Base-by-base conservation (phyloP, 2,888 invertebrate genomes). In the Euplagia quadripunctaria region DNA sequence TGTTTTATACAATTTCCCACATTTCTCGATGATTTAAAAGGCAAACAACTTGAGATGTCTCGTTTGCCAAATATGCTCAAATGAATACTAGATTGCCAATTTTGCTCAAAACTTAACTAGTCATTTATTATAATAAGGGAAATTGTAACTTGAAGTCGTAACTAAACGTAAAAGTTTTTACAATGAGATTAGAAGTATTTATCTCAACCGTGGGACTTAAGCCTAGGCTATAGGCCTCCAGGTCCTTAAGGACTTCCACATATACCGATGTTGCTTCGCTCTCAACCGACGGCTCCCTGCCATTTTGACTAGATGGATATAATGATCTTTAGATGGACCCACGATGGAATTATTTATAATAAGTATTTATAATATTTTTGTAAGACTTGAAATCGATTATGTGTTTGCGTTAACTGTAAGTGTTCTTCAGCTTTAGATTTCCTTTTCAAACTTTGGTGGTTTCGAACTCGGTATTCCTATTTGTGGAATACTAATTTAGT, bases 351-450 rank as follows among this genome's bases (percentile, higher is more conserved):
- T n/a, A n/a, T 55, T 55, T n/a, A 7, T 55, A 55, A 55, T 31
- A 31, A 31, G 31, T 2, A 1, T 31, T 31, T 31, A 93, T 89
- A 91, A 95, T 96, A 96, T 95, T 96, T 96, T 96, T 96, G 94
- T 96, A 95, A 94, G 94, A 90, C 92, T 92, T 90, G 89, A 90
- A 85, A 87, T 92, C 87, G 89, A 89, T 88, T 85, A 86, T 93
- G 92, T 90, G 90, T 91, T 91, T 86, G 92, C 90, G 88, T 91
- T 93, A 91, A 87, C 82, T 84, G 85, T 90, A 91, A 89, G 88
- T 86, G 79, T 78, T 82, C 76, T 82, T 84, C 82, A 83, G 80
- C 75, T 79, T 70, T 77, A 74, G 76, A 73, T 73, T 63, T 77
- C 68, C 67, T 74, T 68, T 72, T 58, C 67, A 70, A n/a, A 74